These are phyloP conservation scores for Catamblyrhynchus diadema DNA, from an alignment of 2,797 vertebrate species.

Conservation along the genomic window DNA sequence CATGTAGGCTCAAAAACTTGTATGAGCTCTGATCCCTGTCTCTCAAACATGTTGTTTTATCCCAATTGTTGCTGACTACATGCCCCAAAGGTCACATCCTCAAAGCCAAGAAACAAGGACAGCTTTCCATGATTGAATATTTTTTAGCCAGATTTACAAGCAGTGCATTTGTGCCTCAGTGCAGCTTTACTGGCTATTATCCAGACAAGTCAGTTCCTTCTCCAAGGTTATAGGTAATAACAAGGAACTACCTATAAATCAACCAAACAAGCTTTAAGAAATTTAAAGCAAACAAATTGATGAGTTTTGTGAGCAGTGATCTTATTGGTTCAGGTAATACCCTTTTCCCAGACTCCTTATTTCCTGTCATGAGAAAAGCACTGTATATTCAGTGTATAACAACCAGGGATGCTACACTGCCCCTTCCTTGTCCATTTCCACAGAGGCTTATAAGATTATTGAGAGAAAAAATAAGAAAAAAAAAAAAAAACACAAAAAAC, in stretches of 20 bases:
- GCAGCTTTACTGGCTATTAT: neutral
- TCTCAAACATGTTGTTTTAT: neutral
- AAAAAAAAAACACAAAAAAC: neutral
- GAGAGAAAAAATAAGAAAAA: neutral
- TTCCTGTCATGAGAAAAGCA: neutral
- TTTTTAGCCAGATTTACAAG: neutral
- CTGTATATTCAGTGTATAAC: neutral
- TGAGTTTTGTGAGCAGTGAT: neutral
- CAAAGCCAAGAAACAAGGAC: neutral
- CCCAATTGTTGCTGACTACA: neutral
- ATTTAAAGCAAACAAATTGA: constrained; percentile 9
- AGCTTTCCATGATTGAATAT: neutral
- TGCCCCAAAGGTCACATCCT: neutral
- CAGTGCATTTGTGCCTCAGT: neutral
- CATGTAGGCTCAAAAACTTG: neutral
- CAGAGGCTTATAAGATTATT: neutral
- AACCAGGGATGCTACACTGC: neutral
- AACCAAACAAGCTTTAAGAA: neutral
- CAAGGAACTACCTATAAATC: constrained; percentile 16
- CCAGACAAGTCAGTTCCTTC: neutral
- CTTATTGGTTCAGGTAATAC: neutral
- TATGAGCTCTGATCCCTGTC: neutral
- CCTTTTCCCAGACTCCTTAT: neutral
- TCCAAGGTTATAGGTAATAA: neutral
- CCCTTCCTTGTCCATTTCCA: neutral